Evolutionary conservation across 1,140 invertebrate species (phyloP).

Genomic region (Ceratina calcarata): DNA sequence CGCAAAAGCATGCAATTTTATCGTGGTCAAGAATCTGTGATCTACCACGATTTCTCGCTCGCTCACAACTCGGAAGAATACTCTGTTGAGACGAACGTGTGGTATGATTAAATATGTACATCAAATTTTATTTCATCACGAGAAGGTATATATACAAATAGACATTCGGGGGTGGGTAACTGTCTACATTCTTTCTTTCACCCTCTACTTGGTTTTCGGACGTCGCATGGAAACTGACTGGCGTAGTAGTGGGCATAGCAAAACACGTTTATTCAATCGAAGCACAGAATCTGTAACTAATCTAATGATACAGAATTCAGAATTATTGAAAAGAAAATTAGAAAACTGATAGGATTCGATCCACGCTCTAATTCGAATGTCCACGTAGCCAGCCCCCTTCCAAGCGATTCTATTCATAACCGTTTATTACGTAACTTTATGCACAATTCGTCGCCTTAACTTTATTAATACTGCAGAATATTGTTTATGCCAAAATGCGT

Average conservation of each 20-base stretch:
- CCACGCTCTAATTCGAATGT: not conserved
- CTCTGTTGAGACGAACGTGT: constrained; percentile 48
- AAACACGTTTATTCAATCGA: too few relatives aligned
- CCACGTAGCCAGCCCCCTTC: constrained; percentile 35
- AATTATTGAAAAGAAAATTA: too few relatives aligned
- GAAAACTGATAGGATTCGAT: too few relatives aligned
- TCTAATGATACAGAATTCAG: too few relatives aligned
- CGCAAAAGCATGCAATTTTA: constrained; percentile 30
- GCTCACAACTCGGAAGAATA: not conserved
- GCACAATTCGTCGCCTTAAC: constrained; percentile 71
- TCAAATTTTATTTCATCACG: constrained; percentile 78
- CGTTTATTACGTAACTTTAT: constrained; percentile 59
- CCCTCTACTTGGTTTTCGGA: constrained; percentile 46
- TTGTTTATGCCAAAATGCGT: constrained; percentile 65
- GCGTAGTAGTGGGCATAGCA: not conserved
- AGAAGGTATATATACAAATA: constrained; percentile 79
- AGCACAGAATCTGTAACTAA: not conserved
- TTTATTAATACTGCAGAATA: constrained; percentile 79
- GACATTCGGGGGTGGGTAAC: constrained; percentile 67
- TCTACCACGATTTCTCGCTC: constrained; percentile 36
- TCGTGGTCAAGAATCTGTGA: not conserved
- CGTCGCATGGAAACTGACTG: constrained; percentile 39
- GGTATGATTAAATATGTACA: constrained; percentile 76
- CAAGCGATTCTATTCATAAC: constrained; percentile 45
- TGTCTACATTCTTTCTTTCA: constrained; percentile 58